Percentiles rank a stretch among this genome's conserved stretches.
Evolutionary conservation across 2,797 vertebrate species (phyloP).

Genomic region (Hafferia zeledoni): DNA sequence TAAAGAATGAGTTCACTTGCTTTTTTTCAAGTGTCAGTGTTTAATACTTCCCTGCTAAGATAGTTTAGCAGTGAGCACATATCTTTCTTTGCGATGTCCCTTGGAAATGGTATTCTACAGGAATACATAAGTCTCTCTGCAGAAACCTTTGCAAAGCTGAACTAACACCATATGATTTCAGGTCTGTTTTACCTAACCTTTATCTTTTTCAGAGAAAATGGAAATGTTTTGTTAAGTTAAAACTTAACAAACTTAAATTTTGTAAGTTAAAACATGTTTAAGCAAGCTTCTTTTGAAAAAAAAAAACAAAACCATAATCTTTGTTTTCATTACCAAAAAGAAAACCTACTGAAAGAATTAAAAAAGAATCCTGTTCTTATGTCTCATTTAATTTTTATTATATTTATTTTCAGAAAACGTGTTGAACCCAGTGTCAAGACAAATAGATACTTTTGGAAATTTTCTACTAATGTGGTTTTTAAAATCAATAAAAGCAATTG

Average conservation of each 20-base stretch:
- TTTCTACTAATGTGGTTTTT: neutral
- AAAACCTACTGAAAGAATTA: neutral
- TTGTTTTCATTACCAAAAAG: neutral
- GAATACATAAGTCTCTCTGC: neutral
- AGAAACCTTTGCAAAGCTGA: neutral
- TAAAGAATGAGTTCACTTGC: neutral
- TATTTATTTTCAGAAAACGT: neutral
- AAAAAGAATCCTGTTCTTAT: neutral
- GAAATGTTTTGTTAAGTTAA: neutral
- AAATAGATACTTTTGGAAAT: neutral
- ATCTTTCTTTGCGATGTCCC: neutral
- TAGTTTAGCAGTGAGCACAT: neutral
- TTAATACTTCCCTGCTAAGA: neutral
- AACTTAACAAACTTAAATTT: neutral
- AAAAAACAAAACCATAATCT: neutral
- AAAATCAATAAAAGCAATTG: conserved; percentile 3
- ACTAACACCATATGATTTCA: neutral
- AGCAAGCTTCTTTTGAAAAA: neutral
- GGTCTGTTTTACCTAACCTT: neutral
- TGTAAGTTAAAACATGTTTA: neutral
- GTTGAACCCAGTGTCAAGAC: neutral
- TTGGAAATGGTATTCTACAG: neutral
- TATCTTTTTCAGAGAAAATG: neutral
- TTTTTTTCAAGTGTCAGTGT: neutral
- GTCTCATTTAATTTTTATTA: neutral